Percentiles rank a stretch among this genome's conserved stretches.
phyloP scores from a whole-genome alignment of 92 coral and sea anemone genomes.

The Parazoanthus atlanticus region DNA sequence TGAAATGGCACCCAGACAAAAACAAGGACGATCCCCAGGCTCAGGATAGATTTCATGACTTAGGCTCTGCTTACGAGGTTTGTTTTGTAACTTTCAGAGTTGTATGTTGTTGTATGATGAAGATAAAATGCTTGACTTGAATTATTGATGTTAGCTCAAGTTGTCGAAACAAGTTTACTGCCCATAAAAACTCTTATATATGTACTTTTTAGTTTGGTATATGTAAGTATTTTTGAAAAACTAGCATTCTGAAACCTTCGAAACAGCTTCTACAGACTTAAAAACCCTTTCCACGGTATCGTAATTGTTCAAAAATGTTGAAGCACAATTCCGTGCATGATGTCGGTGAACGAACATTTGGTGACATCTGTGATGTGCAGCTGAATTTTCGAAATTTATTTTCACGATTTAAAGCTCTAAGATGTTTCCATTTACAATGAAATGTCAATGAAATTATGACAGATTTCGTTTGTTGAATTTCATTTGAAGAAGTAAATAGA shows the following conservation, averaged over 20 bases:
- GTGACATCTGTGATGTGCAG: not conserved
- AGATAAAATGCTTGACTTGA: slow-evolving; percentile 7
- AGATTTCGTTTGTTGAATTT: not conserved
- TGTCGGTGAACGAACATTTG: not conserved
- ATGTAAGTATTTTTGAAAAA: no score
- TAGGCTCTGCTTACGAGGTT: slow-evolving; percentile 98
- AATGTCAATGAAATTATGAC: slow-evolving; percentile 14
- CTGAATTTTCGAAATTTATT: no score
- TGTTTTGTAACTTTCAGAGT: slow-evolving; percentile 20
- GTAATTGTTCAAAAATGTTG: not conserved
- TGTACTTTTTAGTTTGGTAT: not conserved
- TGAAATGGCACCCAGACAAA: slow-evolving; percentile 99
- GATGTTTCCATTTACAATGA: no score
- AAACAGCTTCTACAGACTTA: not conserved
- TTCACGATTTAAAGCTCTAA: not conserved
- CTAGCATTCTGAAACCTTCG: not conserved
- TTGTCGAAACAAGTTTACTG: not conserved
- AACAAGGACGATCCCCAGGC: slow-evolving; percentile 94
- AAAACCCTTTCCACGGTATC: not conserved
- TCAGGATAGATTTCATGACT: slow-evolving; percentile 95
- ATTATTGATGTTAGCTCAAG: not conserved
- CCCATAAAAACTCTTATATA: no score
- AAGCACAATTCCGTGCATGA: not conserved
- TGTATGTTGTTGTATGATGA: slow-evolving; percentile 24
- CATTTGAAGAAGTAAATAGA: not conserved